Conservation (phyloP, 30 jellyfish, hydroid and myxozoan species). For the Aurelia sp. region DNA sequence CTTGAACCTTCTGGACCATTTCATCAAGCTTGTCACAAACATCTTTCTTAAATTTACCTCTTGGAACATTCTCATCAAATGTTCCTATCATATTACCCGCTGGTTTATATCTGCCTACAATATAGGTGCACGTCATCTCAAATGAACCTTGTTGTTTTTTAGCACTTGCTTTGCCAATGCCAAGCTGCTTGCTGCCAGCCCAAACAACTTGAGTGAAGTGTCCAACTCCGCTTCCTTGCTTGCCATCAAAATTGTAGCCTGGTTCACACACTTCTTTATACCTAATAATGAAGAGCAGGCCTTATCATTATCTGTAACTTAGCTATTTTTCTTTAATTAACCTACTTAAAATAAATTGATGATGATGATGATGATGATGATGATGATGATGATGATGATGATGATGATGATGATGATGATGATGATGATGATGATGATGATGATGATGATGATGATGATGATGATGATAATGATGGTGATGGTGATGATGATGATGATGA, state of each 20-base stretch:
- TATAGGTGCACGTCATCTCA: constrained; percentile 72
- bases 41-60: constrained; percentile 64
- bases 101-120: constrained; percentile 86
- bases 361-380: too few species aligned
- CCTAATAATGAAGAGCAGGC: constrained; percentile 31
- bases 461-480: too few species aligned
- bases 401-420: too few species aligned
- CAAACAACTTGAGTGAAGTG: constrained; percentile 94
- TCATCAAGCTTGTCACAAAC: constrained; percentile 57
- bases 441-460: too few species aligned
- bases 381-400: too few species aligned
- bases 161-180: constrained; percentile 82
- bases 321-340: too few species aligned
- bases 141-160: constrained; percentile 62
- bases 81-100: constrained; percentile 89
- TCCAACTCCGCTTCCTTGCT: constrained; percentile 67
- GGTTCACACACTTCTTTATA: constrained; percentile 85
- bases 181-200: constrained; percentile 77
- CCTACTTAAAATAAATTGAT: too few species aligned
- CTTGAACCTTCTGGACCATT: constrained; percentile 49
- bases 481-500: too few species aligned
- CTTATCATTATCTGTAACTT: background rate
- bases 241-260: constrained; percentile 65
- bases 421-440: too few species aligned
- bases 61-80: constrained; percentile 67